Evolutionary conservation across 1,140 invertebrate genomes (phyloP).

Genomic region (Apis laboriosa): DNA sequence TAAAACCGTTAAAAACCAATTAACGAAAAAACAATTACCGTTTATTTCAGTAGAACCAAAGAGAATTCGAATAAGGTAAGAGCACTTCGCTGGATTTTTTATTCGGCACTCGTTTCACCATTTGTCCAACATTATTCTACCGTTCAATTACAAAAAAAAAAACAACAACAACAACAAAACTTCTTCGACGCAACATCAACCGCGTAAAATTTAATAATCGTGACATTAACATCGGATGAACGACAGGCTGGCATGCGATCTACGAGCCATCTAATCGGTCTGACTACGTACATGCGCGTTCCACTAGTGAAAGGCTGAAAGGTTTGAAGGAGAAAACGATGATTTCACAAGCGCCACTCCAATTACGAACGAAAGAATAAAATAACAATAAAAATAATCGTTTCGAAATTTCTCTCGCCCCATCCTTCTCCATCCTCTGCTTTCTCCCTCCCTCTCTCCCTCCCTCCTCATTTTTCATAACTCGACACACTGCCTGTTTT

Average conservation of each 20-base stretch:
- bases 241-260: background rate
- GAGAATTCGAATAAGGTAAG: background rate
- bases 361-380: conserved; percentile 20
- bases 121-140: background rate
- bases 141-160: background rate
- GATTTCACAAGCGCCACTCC: conserved; percentile 25
- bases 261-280: background rate
- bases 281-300: background rate
- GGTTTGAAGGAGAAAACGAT: background rate
- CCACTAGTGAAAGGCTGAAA: background rate
- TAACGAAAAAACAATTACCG: background rate
- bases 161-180: too few relatives aligned
- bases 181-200: background rate
- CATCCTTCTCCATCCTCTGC: too few relatives aligned
- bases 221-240: too few relatives aligned
- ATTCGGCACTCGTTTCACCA: background rate
- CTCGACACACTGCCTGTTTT: background rate
- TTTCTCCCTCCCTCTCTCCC: too few relatives aligned
- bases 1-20: background rate
- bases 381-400: conserved; percentile 19
- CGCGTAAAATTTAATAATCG: background rate
- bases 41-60: background rate
- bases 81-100: background rate
- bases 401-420: background rate
- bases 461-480: too few relatives aligned